Evolutionary conservation across 2,797 vertebrate species (phyloP).

Genomic region (Clarias pachynema): DNA sequence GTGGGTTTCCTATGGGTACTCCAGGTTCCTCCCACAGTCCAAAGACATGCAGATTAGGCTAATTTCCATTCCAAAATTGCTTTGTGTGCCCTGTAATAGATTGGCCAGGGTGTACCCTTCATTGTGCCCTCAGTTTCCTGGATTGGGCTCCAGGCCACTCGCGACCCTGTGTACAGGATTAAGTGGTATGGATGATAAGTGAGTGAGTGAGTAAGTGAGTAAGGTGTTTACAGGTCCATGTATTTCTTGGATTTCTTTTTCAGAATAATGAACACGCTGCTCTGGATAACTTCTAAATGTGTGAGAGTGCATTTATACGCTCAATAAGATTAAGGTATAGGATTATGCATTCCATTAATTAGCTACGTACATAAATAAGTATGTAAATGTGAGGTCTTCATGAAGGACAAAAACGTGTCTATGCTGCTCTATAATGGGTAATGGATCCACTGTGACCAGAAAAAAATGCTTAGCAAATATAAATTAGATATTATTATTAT

Average conservation of each 20-base stretch:
- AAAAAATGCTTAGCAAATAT: background rate
- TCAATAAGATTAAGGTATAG: background rate
- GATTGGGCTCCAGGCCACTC: no score
- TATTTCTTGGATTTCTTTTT: background rate
- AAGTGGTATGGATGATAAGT: no score
- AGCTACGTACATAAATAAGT: background rate
- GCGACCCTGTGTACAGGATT: no score
- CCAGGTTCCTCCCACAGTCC: no score
- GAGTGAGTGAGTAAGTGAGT: no score
- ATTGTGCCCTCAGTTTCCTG: no score
- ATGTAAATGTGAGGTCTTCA: background rate
- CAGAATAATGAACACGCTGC: background rate
- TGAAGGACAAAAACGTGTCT: background rate
- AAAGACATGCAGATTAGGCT: no score
- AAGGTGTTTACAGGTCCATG: background rate
- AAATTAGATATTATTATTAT: background rate
- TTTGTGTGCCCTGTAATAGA: no score
- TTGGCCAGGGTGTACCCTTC: no score
- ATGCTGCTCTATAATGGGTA: background rate
- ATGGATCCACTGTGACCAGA: background rate
- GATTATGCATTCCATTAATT: background rate
- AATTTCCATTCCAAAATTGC: no score
- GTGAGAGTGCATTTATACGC: background rate
- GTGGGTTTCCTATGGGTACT: no score
- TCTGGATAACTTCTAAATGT: background rate